Evolutionary conservation across 2,888 invertebrate genomes (phyloP).

Genomic region (Leuctra nigra): DNA sequence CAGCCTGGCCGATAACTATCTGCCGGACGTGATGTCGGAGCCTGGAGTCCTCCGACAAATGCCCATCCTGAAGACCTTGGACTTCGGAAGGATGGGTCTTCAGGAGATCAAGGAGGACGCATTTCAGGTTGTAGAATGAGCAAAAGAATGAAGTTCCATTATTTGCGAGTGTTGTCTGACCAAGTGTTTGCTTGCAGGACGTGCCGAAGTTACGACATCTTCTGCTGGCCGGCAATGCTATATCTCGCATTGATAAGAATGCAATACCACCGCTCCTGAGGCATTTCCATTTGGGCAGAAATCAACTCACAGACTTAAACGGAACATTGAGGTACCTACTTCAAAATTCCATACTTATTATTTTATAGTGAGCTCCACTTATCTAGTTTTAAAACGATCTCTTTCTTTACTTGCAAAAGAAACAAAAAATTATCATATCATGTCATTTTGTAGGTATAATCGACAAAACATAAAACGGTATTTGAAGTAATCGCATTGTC

Average conservation of each 20-base stretch:
- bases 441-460: too few relatives aligned
- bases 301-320: conserved; percentile 64
- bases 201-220: conserved; percentile 59
- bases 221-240: conserved; percentile 67
- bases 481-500: too few relatives aligned
- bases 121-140: conserved; percentile 62
- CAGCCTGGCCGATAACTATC: conserved; percentile 72
- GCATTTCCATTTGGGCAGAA: conserved; percentile 67
- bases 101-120: conserved; percentile 64
- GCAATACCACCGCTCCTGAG: conserved; percentile 62
- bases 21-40: conserved; percentile 64
- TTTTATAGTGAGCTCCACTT: too few relatives aligned
- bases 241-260: conserved; percentile 63
- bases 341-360: too few relatives aligned
- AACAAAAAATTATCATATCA: too few relatives aligned
- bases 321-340: conserved; percentile 73
- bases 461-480: too few relatives aligned
- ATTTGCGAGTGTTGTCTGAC: background rate
- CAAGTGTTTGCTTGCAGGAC: conserved; percentile 44
- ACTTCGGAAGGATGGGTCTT: conserved; percentile 75
- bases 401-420: too few relatives aligned
- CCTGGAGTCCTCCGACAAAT: conserved; percentile 62
- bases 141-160: background rate
- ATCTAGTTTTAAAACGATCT: too few relatives aligned
- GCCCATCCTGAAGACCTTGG: conserved; percentile 70